Conservation (phyloP, 2,113 vertebrate species). For the Dasyornis broadbenti region DNA sequence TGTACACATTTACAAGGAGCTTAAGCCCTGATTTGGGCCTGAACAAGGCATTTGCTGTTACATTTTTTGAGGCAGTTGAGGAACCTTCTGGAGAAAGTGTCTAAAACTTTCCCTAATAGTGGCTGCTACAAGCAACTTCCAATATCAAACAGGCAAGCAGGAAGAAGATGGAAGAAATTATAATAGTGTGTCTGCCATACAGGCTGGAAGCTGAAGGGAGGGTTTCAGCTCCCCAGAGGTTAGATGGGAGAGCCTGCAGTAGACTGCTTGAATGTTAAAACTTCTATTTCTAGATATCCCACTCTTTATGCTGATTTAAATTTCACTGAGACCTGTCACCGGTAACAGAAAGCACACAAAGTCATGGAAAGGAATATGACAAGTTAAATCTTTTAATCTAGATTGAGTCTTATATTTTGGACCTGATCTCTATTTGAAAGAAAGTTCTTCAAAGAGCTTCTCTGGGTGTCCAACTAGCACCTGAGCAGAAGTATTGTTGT, state of each 20-base stretch:
- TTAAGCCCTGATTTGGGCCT: not conserved
- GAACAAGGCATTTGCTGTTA: not conserved
- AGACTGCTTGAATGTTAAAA: not conserved
- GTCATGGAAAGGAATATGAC: not conserved
- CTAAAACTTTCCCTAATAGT: not conserved
- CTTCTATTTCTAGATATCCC: not conserved
- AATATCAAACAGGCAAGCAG: not conserved
- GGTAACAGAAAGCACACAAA: not conserved
- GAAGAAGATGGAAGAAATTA: not conserved
- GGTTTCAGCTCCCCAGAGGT: not conserved
- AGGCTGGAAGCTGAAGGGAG: not conserved
- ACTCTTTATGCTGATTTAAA: not conserved
- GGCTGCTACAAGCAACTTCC: not conserved
- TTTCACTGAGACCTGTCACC: not conserved
- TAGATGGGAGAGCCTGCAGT: not conserved
- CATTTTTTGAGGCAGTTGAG: not conserved
- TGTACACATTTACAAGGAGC: not conserved
- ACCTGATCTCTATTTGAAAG: not conserved
- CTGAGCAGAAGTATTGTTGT: not conserved
- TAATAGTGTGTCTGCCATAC: not conserved
- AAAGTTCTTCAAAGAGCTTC: not conserved
- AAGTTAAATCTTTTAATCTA: not conserved
- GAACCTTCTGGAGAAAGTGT: not conserved
- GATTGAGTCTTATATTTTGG: not conserved
- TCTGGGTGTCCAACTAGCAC: not conserved